A percentile compares a stretch with the other conserved stretches of the same genome.
These are phyloP conservation scores for Ophraella communa DNA, from an alignment of 2,888 invertebrate genomes.

Conservation along the genomic window DNA sequence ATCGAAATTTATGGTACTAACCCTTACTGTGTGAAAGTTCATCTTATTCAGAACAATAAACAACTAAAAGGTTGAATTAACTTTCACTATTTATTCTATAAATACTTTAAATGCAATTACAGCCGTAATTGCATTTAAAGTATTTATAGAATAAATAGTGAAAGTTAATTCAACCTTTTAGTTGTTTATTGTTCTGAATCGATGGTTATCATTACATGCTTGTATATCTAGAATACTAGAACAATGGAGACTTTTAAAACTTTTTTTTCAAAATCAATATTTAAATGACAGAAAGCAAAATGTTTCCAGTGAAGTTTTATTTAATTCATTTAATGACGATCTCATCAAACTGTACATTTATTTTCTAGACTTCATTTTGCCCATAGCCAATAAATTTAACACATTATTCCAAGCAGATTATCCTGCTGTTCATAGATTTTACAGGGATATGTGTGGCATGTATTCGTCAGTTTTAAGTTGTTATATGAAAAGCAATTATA, in stretches of 20 bases:
- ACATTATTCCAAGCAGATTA: slow-evolving; percentile 31
- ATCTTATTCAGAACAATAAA: too few species aligned
- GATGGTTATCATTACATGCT: slow-evolving; percentile 22
- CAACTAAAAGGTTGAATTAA: too few species aligned
- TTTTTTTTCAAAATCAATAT: slow-evolving; percentile 26
- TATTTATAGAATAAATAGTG: too few species aligned
- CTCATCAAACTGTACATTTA: slow-evolving; percentile 19
- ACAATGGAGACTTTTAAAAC: slow-evolving; percentile 22
- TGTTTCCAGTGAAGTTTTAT: slow-evolving; percentile 23
- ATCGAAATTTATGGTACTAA: too few species aligned
- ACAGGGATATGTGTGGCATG: slow-evolving; percentile 15
- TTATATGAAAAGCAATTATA: slow-evolving; percentile 25
- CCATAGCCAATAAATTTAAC: slow-evolving; percentile 24
- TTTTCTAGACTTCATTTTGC: slow-evolving; percentile 25
- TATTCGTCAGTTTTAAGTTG: slow-evolving; percentile 22
- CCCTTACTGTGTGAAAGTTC: too few species aligned
- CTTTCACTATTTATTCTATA: too few species aligned
- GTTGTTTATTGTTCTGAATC: too few species aligned
- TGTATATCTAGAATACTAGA: slow-evolving; percentile 25
- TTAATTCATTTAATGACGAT: slow-evolving; percentile 23
- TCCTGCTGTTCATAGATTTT: slow-evolving; percentile 25
- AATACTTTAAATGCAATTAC: too few species aligned
- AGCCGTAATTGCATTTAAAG: too few species aligned
- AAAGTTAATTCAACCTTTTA: too few species aligned
- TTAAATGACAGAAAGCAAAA: slow-evolving; percentile 25